Conservation (phyloP, 2,113 vertebrate genomes). For the Excalfactoria chinensis region DNA sequence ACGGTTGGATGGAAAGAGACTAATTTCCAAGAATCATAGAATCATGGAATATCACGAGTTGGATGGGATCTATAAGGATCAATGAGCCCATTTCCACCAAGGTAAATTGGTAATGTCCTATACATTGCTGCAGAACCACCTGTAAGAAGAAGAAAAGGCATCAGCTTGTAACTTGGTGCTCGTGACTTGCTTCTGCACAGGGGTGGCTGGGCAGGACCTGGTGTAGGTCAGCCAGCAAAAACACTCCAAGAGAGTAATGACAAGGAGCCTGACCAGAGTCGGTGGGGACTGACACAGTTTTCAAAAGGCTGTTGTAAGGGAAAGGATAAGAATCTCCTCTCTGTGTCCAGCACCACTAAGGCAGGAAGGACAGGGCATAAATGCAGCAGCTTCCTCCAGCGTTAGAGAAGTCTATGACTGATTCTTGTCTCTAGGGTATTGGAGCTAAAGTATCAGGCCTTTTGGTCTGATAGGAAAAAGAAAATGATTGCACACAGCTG, state of each 20-base stretch:
- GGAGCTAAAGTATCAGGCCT: not conserved
- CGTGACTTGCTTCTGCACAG: not conserved
- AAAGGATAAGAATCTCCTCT: not conserved
- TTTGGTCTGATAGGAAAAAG: not conserved
- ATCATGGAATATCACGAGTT: no score
- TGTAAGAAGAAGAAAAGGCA: not conserved
- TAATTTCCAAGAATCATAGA: not conserved
- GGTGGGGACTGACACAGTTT: not conserved
- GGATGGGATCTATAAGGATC: no score
- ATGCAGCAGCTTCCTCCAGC: not conserved
- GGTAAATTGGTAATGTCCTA: not conserved
- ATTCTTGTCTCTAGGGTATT: not conserved
- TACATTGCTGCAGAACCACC: not conserved
- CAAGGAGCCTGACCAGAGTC: not conserved
- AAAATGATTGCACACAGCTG: not conserved
- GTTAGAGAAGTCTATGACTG: not conserved
- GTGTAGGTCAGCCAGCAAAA: not conserved
- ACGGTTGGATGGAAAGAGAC: not conserved
- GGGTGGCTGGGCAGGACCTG: not conserved
- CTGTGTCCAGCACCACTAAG: rapidly evolving
- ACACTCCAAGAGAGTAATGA: not conserved
- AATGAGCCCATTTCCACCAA: not conserved
- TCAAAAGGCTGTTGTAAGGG: not conserved
- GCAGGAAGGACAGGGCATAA: not conserved
- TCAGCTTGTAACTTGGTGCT: not conserved